A percentile compares a stretch with the other conserved stretches of the same genome.
Conservation (phyloP, 2,888 invertebrate species). For the Noctua janthe region DNA sequence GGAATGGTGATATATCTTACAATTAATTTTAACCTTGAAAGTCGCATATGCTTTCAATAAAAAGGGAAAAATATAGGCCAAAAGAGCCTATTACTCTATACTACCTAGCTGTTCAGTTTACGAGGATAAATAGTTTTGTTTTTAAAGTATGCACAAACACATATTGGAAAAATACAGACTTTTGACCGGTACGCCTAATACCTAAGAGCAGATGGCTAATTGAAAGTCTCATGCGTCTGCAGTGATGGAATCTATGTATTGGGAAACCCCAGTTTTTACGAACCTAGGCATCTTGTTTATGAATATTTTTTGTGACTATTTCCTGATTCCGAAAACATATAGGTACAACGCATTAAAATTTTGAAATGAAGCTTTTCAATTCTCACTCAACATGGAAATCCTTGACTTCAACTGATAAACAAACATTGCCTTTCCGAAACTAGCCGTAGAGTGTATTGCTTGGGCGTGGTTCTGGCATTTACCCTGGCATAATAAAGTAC, state of each 20-base stretch:
- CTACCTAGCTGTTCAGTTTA: background rate
- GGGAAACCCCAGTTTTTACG: background rate
- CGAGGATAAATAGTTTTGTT: background rate
- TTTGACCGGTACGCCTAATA: background rate
- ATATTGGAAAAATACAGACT: background rate
- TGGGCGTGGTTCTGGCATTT: background rate
- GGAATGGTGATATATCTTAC: background rate
- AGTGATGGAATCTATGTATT: background rate
- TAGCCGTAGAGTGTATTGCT: background rate
- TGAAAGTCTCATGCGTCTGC: background rate
- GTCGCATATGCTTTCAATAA: background rate
- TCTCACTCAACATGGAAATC: background rate
- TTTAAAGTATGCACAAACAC: background rate
- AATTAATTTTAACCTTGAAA: background rate
- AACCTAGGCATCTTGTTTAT: background rate
- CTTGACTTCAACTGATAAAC: conserved; percentile 5
- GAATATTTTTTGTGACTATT: too few species aligned
- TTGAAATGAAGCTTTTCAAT: background rate
- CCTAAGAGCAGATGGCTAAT: background rate
- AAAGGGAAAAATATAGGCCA: background rate
- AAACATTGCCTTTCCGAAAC: background rate
- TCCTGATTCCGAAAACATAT: background rate
- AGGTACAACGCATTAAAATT: background rate
- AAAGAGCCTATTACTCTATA: background rate
- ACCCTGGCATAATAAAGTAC: background rate